Evolutionary conservation across 2,888 invertebrate genomes (phyloP).

Genomic region (Athetis lepigone): DNA sequence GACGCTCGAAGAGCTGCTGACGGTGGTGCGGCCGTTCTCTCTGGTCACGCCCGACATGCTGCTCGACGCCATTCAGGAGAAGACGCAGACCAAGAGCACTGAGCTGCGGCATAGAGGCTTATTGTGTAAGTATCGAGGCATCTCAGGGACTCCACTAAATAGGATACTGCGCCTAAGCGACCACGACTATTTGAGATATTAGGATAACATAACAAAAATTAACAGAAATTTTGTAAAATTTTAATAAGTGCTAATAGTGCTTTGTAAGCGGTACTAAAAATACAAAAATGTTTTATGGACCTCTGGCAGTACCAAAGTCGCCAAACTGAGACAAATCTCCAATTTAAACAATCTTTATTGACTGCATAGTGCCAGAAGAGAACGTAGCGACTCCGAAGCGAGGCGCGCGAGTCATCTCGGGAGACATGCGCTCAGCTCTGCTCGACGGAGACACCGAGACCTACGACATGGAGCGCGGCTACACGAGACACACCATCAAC

Average conservation of each 20-base stretch:
- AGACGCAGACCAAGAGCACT: conserved; percentile 94
- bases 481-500: conserved; percentile 96
- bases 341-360: not conserved
- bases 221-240: too few relatives aligned
- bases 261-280: too few relatives aligned
- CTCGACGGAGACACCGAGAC: conserved; percentile 96
- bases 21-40: conserved; percentile 96
- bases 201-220: too few relatives aligned
- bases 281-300: too few relatives aligned
- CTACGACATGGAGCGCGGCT: conserved; percentile 98
- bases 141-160: too few relatives aligned
- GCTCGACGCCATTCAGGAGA: conserved; percentile 98
- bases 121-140: conserved; percentile 88
- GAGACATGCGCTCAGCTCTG: conserved; percentile 96
- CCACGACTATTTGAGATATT: too few relatives aligned
- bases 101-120: conserved; percentile 96
- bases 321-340: too few relatives aligned
- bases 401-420: conserved; percentile 96
- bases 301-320: too few relatives aligned
- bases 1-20: conserved; percentile 96
- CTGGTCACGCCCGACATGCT: conserved; percentile 97
- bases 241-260: too few relatives aligned
- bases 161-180: too few relatives aligned
- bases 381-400: conserved; percentile 96
- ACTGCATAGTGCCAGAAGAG: conserved; percentile 94